Base-by-base conservation (phyloP, 2,113 vertebrate genomes). In the Syngnathus typhle region DNA sequence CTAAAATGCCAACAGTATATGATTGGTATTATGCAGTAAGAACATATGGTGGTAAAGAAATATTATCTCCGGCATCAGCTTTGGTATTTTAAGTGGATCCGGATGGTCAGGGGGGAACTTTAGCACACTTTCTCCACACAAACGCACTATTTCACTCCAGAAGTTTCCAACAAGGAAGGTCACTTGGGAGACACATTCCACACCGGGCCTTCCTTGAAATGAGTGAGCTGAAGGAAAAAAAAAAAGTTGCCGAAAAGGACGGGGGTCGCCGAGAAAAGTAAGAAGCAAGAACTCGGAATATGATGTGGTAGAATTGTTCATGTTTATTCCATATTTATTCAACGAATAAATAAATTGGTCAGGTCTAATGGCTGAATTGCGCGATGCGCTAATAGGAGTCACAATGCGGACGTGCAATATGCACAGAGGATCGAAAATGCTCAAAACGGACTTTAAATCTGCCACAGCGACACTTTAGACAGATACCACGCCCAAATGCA, bases 401-500 rank as follows among this genome's bases (percentile, higher is more conserved):
- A 81, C 74, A 67, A 52, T 8, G 65, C 70, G 32, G 56, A 52
- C 12, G n/a, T 49, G 32, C 59, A n/a, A 49, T 41, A 16, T 15
- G 74, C 71, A 41, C 51, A 44, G 21, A 7, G 23, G 7, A 16
- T 0, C 56, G 12, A 65, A 63, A 46, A 60, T 1, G 11, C 60
- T 73, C 65, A 37, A 68, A 85, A 76, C 56, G 73, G 44, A 49
- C 18, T 65, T 75, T 15, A 16, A 13, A 44, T 70, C 60, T 76
- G 72, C 78, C 80, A 82, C 84, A 84, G 70, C 64, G 70, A 82
- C 77, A 41, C 39, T 67, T 77, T 49, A 74, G 71, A 60, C 39
- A 55, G 44, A 72, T 81, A 79, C 84, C 86, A 88, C 88, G 86
- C 88, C 86, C 88, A 83, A 72, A 38, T 49, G 43, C 38, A 6